Evolutionary conservation across 2,797 vertebrate genomes (phyloP), one percentile per base, ranked within the genome.

Genomic region (Melanitta fusca): DNA sequence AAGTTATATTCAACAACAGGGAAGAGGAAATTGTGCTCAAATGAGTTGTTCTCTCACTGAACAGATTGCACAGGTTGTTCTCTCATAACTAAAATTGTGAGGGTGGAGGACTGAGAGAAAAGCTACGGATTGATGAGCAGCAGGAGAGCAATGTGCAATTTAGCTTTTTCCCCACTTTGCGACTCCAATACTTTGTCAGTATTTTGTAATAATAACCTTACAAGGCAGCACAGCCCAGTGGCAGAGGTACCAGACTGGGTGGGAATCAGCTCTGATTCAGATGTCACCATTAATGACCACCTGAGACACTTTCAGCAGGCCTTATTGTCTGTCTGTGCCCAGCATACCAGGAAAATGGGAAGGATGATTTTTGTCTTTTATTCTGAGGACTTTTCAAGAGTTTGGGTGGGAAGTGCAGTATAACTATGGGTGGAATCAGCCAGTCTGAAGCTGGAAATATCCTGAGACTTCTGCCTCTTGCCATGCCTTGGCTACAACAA

Each of bases 321-420:
- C 32, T 2, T 21, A 16, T 32, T 60, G 32, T 11, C 51, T 24
- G 4, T 41, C 57, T 14, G 53, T 71, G 60, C 56, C 62, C 0
- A 0, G 8, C 14, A 34, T 4, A 6, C 10, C 13, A 22, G 27
- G 30, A 45, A 64, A 34, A 80, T 0, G 2, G 13, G 47, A 32
- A 32, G 0, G 2, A 10, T 2, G 4, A 4, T 21, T 32, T 49
- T 54, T 69, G 17, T 18, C 12, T 34, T 85, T 12, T 8, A 51
- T 34, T 14, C 11, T 11, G 25, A 51, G 38, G 57, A 13, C 11
- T 73, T 66, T 22, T 24, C n/a, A 45, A 41, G 21, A 8, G 4
- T 2, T 32, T 28, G 14, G 8, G 25, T 57, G 60, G 25, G 43
- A 56, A 54, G 58, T 32, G 4, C 36, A 41, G 9, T 11, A 32